Conservation (phyloP, 1,140 invertebrate genomes). For the Eurosta solidaginis region DNA sequence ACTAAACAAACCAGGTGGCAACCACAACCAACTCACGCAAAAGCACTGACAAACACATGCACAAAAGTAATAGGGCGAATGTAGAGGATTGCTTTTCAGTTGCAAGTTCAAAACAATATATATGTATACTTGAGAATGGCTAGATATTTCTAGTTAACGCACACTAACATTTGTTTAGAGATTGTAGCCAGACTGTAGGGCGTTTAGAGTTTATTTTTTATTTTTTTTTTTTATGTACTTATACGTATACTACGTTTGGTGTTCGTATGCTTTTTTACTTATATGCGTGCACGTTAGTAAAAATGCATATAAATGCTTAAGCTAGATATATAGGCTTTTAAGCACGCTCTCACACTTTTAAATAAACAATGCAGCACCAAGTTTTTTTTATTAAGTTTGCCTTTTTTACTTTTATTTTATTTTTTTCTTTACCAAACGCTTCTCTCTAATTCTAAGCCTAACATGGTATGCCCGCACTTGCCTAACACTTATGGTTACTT, state of each 20-base stretch:
- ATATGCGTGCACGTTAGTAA: background rate
- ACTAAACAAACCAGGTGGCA: background rate
- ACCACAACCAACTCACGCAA: background rate
- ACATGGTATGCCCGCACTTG: background rate
- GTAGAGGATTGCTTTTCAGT: background rate
- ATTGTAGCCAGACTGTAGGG: background rate
- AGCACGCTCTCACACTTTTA: background rate
- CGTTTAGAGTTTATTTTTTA: background rate
- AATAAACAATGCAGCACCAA: background rate
- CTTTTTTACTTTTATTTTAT: background rate
- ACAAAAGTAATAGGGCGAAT: background rate
- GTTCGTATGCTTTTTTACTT: too few relatives aligned
- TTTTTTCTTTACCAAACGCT: background rate
- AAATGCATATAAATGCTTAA: background rate
- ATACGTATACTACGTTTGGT: background rate
- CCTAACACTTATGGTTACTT: background rate
- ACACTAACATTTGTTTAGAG: too few relatives aligned
- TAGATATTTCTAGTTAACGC: too few relatives aligned
- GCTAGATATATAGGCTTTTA: background rate
- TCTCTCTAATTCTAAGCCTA: background rate
- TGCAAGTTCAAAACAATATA: background rate
- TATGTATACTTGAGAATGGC: too few relatives aligned
- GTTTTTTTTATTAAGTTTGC: conserved; percentile 3
- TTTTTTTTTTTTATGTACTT: background rate
- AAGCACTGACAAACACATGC: background rate